Base-by-base conservation (phyloP, 2,888 invertebrate genomes). In the Pantelozetes paolii region DNA sequence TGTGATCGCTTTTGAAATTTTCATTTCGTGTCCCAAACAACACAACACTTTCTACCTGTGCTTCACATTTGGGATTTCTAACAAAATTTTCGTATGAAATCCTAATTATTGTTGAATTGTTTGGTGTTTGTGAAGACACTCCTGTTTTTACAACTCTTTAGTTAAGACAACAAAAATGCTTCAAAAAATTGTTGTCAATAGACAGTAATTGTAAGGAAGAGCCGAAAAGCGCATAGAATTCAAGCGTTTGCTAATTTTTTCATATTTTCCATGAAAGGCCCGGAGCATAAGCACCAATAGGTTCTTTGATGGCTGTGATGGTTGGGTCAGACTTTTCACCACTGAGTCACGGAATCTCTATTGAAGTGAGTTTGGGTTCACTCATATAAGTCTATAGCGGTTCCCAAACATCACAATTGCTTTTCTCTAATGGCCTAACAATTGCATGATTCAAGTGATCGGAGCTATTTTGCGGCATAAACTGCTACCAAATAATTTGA, bases 121-220 rank as follows among this genome's bases (percentile, higher is more conserved):
- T 15, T 59, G 59, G 59, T 32, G 59, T 30, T 59, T 18, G n/a
- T 59, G 40, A 15, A 67, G 42, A 67, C 67, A 67, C 67, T 40
- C 67, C 67, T 67, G 32, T 67, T 67, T 62, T 67, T 67, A 67
- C 67, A 67, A 67, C 67, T 67, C 67, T 67, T 67, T 67, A 67
- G 67, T 67, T 67, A 67, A 67, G 42, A 67, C 36, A 67, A 67
- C 67, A 67, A 23, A 42, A 36, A 67, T 40, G 36, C 28, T 59
- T 32, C 30, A 32, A 59, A 59, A 57, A 59, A 32, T 30, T 59
- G 54, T 50, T 50, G 50, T 54, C 54, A 54, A 54, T 54, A 54
- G 26, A 23, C 54, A 26, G 54, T 54, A 54, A 54, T 54, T 54
- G 54, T 3, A 26, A 54, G 26, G 54, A 54, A 54, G 26, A 8